Evolutionary conservation across 2,797 vertebrate genomes (phyloP).

Genomic region (Enteromius anoplus): DNA sequence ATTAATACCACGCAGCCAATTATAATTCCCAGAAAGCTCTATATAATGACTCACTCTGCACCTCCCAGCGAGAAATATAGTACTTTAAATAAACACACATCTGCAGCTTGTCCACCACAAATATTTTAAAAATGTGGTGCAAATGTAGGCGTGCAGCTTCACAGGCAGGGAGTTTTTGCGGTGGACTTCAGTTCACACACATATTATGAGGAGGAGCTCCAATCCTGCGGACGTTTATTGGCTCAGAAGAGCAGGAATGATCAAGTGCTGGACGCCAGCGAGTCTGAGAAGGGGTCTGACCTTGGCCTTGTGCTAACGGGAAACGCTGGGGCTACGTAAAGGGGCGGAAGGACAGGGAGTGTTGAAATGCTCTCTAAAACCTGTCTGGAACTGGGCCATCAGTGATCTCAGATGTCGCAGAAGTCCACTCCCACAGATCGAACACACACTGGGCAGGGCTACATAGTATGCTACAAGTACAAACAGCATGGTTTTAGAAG

Average conservation of each 20-base stretch:
- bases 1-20: background rate
- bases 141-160: conserved; percentile 17
- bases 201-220: background rate
- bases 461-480: background rate
- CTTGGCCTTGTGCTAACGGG: conserved; percentile 16
- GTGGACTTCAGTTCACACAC: conserved; percentile 2
- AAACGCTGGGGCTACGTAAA: background rate
- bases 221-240: background rate
- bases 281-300: conserved; percentile 38
- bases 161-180: background rate
- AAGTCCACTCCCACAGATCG: background rate
- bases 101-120: background rate
- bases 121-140: background rate
- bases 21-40: background rate
- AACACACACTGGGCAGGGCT: background rate
- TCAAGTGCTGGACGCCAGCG: conserved; percentile 7
- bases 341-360: background rate
- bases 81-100: background rate
- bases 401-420: conserved; percentile 22
- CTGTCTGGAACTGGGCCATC: background rate
- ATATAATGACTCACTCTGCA: background rate
- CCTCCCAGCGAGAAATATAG: background rate
- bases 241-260: conserved; percentile 9
- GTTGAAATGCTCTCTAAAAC: background rate
- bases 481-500: background rate